Evolutionary conservation across 2,113 vertebrate species (phyloP), one percentile per base, ranked within the genome.

Genomic region (Pedionomus torquatus): DNA sequence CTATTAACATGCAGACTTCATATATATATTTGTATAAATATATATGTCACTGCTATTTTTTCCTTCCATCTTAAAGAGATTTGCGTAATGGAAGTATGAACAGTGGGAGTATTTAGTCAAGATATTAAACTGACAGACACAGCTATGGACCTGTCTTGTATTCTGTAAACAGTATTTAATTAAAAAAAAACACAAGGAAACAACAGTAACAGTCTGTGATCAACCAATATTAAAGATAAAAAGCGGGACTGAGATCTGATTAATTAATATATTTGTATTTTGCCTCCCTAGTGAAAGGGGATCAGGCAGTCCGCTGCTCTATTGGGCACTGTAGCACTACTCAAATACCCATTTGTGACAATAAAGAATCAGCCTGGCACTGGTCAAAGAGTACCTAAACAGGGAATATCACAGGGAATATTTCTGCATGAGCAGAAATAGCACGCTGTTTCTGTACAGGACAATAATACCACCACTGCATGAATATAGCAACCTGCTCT

Each of bases 121-220:
- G 66, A 55, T 35, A 43, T 17, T 81, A 66, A 83, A 80, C 17
- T n/a, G 71, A 12, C 10, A 10, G 1, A 6, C 81, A 52, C 10
- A 14, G 1, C 4, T 55, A 80, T 28, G 31, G 19, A 57, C 31
- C 46, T 58, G 17, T 74, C 52, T 90, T 1, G 1, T 39, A 39
- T 54, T 77, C 24, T 39, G 6, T 63, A 70, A 95, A 69, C 10
- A 72, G 25, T 31, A 80, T 17, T 80, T 80, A 54, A 44, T 90
- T 81, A 10, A 1, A 64, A 55, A 23, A 16, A 2, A 0, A 0
- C 6, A 46, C 14, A 46, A 46, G 8, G 5, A 46, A 46, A 18
- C 44, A 46, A 46, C 44, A 46, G 17, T 9, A 61, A 10, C n/a
- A 55, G 9, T 25, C 33, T 24, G 12, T 41, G 21, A 48, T 37